These are phyloP conservation scores for Ariopsis seemanni DNA, from an alignment of 2,113 vertebrate species.

Conservation along the genomic window DNA sequence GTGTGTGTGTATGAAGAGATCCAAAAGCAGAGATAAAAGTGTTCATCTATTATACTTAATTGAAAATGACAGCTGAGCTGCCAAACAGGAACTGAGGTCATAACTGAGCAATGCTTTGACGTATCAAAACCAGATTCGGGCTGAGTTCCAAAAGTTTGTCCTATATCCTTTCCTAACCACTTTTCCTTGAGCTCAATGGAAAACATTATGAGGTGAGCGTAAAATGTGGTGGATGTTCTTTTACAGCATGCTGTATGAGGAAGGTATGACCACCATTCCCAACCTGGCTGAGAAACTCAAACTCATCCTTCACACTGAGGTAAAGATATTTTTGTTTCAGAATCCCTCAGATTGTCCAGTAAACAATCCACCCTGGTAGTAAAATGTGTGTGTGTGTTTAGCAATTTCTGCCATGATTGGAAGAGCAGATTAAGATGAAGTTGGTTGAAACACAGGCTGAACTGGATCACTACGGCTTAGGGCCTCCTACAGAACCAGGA, in stretches of 20 bases:
- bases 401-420: conserved; percentile 69
- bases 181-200: too few relatives aligned
- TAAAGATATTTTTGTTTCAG: conserved; percentile 9
- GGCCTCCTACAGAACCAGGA: conserved; percentile 60
- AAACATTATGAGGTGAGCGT: not conserved
- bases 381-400: conserved; percentile 37
- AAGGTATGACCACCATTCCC: conserved; percentile 66
- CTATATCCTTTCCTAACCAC: too few relatives aligned
- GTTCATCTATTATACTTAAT: too few relatives aligned
- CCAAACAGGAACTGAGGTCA: too few relatives aligned
- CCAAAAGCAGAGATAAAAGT: too few relatives aligned
- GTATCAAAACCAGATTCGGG: too few relatives aligned
- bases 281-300: conserved; percentile 75
- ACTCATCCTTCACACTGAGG: conserved; percentile 73
- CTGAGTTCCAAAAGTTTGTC: too few relatives aligned
- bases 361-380: not conserved
- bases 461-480: conserved; percentile 66
- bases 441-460: conserved; percentile 61
- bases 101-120: too few relatives aligned
- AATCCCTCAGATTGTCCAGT: not conserved
- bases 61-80: too few relatives aligned
- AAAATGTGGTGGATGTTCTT: not conserved
- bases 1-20: too few relatives aligned
- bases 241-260: conserved; percentile 64
- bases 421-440: conserved; percentile 70